Evolutionary conservation across 2,113 vertebrate genomes (phyloP).

Genomic region (Mirounga angustirostris): DNA sequence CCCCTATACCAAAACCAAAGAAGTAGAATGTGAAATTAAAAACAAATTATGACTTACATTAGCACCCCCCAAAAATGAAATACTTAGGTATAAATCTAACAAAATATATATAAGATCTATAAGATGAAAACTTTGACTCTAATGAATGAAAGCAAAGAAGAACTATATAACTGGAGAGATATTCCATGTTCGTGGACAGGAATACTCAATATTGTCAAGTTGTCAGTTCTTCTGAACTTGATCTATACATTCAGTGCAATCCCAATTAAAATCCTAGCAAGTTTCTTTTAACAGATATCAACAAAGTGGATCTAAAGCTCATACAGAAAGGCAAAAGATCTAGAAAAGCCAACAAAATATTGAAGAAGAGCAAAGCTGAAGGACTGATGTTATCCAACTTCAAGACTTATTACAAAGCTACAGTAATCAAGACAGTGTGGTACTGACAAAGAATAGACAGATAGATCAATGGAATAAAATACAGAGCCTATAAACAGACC

Average conservation of each 20-base stretch:
- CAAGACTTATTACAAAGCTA: background rate
- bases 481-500: background rate
- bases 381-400: background rate
- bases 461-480: background rate
- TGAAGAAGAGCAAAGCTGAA: background rate
- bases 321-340: background rate
- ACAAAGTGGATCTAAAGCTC: background rate
- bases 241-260: background rate
- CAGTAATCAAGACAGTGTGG: background rate
- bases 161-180: background rate
- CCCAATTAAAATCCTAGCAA: background rate
- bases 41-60: background rate
- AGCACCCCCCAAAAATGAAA: background rate
- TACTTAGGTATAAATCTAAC: background rate
- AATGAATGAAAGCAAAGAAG: background rate
- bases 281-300: background rate
- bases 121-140: background rate
- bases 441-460: background rate
- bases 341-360: background rate
- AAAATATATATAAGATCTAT: background rate
- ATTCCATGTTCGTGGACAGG: background rate
- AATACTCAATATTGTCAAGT: background rate
- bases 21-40: background rate
- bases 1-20: background rate
- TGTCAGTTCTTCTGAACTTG: background rate